A percentile compares a stretch with the other conserved stretches of the same genome.
Evolutionary conservation across 1,140 invertebrate species (phyloP).

Genomic region (Nasonia giraulti): DNA sequence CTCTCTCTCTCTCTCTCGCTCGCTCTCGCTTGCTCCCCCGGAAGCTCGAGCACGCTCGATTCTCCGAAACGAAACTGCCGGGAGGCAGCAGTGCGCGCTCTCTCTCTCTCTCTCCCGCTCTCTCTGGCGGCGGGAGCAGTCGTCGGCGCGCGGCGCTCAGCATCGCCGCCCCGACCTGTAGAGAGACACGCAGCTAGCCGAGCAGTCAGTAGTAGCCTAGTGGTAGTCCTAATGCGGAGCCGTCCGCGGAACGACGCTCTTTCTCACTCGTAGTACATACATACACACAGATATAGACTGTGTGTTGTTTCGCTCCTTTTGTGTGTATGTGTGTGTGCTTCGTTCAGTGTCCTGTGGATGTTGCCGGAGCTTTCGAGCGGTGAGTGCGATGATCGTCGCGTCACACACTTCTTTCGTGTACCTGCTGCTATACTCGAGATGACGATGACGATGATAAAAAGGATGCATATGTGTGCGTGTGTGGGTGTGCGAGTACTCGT

Average conservation of each 20-base stretch:
- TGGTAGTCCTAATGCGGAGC: constrained; percentile 40
- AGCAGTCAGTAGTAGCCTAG: constrained; percentile 24
- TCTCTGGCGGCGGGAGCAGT: constrained; percentile 65
- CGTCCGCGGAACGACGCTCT: constrained; percentile 16
- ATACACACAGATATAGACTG: too few relatives aligned
- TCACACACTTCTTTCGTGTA: too few relatives aligned
- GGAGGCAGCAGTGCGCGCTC: constrained; percentile 8
- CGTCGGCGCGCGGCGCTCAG: constrained; percentile 64
- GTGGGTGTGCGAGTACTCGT: too few relatives aligned
- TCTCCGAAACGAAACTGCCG: constrained; percentile 58
- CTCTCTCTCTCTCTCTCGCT: constrained; percentile 30
- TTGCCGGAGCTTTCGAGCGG: background rate
- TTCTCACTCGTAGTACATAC: background rate
- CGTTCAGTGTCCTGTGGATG: background rate
- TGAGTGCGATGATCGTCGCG: background rate
- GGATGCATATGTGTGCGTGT: too few relatives aligned
- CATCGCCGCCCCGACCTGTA: constrained; percentile 55
- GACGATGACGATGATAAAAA: too few relatives aligned
- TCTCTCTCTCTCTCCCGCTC: background rate
- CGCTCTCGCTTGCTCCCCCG: constrained; percentile 33
- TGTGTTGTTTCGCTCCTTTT: too few relatives aligned
- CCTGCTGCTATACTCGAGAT: too few relatives aligned
- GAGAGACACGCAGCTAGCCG: background rate
- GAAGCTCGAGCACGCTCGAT: constrained; percentile 66
- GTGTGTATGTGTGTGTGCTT: too few relatives aligned